phyloP scores from a whole-genome alignment of 2,888 invertebrate genomes.

The Lymantria dispar region DNA sequence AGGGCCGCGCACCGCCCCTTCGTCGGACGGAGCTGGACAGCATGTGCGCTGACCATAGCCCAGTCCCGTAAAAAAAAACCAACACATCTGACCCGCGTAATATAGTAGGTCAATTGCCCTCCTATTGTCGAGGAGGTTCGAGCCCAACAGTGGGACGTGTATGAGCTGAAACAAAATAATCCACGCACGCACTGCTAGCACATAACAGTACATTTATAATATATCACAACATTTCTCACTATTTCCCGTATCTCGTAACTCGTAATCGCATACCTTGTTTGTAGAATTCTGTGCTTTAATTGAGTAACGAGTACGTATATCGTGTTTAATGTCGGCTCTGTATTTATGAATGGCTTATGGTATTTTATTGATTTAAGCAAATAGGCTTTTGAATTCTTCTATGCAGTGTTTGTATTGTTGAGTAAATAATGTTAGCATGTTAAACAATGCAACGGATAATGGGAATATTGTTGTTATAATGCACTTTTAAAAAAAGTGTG shows the following conservation, averaged over 20 bases:
- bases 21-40: too few species aligned
- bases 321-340: slow-evolving; percentile 33
- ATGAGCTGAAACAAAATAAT: too few species aligned
- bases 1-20: too few species aligned
- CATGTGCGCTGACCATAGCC: too few species aligned
- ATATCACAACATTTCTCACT: slow-evolving; percentile 42
- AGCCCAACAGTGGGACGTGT: too few species aligned
- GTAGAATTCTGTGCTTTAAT: slow-evolving; percentile 56
- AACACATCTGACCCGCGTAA: too few species aligned
- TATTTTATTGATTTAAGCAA: slow-evolving; percentile 29
- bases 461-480: slow-evolving; percentile 3
- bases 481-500: background rate
- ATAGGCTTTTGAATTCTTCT: slow-evolving; percentile 21
- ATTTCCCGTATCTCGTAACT: slow-evolving; percentile 35
- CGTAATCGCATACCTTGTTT: slow-evolving; percentile 52
- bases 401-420: slow-evolving; percentile 16
- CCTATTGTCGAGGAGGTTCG: too few species aligned
- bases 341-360: slow-evolving; percentile 12
- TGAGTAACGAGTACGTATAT: slow-evolving; percentile 54
- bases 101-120: too few species aligned
- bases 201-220: background rate
- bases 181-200: too few species aligned
- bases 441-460: slow-evolving; percentile 5
- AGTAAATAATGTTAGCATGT: slow-evolving; percentile 23
- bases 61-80: too few species aligned